phyloP scores from a whole-genome alignment of 2,113 vertebrate species.

The Ammodytes dubius region DNA sequence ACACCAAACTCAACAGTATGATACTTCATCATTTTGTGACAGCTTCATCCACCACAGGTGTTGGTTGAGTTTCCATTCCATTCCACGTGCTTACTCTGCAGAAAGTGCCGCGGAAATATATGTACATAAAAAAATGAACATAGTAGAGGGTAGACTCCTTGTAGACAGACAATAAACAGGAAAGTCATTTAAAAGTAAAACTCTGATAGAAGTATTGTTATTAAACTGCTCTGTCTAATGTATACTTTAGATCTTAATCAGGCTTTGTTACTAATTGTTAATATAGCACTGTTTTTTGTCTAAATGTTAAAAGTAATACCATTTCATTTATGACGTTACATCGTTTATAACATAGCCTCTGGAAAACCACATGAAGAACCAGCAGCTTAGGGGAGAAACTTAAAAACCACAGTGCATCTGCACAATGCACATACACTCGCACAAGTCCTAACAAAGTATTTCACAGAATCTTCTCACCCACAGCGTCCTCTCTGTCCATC shows the following conservation, averaged over 20 bases:
- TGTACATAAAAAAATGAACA: too few species aligned
- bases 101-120: too few species aligned
- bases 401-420: slow-evolving; percentile 46
- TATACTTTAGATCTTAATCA: neutral
- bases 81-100: too few species aligned
- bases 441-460: neutral
- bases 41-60: too few species aligned
- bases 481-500: neutral
- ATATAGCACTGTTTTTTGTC: neutral
- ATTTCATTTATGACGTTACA: neutral
- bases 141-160: neutral
- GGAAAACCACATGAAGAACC: slow-evolving; percentile 3
- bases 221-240: too few species aligned
- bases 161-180: neutral
- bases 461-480: slow-evolving; percentile 15
- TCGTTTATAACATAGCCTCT: neutral
- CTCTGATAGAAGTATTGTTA: neutral
- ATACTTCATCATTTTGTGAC: too few species aligned
- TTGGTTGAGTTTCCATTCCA: too few species aligned
- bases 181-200: neutral
- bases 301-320: neutral
- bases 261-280: neutral
- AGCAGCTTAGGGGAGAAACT: neutral
- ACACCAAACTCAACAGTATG: too few species aligned
- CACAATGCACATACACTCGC: slow-evolving; percentile 33